phyloP scores from a whole-genome alignment of 2,888 invertebrate genomes.

The Tetrapedia diversipes region DNA sequence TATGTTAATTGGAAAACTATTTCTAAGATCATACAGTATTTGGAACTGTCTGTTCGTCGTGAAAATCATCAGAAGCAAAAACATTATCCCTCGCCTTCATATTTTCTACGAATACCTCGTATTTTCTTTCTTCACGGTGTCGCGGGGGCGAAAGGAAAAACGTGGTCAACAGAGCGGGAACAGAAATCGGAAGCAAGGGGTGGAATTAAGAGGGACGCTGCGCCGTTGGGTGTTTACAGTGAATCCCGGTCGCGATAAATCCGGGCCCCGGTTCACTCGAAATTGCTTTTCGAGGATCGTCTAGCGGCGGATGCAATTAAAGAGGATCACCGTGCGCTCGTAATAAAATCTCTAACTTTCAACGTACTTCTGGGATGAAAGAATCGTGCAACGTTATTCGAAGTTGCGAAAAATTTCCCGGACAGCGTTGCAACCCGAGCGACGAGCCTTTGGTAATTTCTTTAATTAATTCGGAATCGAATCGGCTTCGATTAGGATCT shows the following conservation, averaged over 20 bases:
- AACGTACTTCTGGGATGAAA: background rate
- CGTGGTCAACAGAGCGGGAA: background rate
- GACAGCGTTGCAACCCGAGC: background rate
- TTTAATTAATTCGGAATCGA: constrained; percentile 22
- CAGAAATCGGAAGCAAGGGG: background rate
- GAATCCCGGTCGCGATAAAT: constrained; percentile 28
- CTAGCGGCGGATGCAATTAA: constrained; percentile 37
- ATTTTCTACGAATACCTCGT: too few relatives aligned
- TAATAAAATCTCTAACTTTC: constrained; percentile 39
- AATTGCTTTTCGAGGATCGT: constrained; percentile 46
- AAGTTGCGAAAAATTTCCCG: constrained; percentile 13
- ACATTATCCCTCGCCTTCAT: background rate
- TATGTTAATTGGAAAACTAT: too few relatives aligned
- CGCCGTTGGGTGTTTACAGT: constrained; percentile 28
- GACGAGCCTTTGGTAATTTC: constrained; percentile 1
- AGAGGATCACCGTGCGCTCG: constrained; percentile 31
- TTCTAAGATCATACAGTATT: too few relatives aligned
- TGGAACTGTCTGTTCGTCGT: too few relatives aligned
- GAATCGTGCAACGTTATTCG: background rate
- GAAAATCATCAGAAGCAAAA: too few relatives aligned
- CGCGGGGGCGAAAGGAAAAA: background rate
- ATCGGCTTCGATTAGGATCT: background rate
- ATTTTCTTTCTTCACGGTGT: background rate
- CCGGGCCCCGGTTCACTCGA: constrained; percentile 25
- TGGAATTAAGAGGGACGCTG: constrained; percentile 23